A percentile compares a stretch with the other conserved stretches of the same genome.
These are phyloP conservation scores for Oryzias melastigma DNA, from an alignment of 2,113 vertebrate species.

Conservation along the genomic window DNA sequence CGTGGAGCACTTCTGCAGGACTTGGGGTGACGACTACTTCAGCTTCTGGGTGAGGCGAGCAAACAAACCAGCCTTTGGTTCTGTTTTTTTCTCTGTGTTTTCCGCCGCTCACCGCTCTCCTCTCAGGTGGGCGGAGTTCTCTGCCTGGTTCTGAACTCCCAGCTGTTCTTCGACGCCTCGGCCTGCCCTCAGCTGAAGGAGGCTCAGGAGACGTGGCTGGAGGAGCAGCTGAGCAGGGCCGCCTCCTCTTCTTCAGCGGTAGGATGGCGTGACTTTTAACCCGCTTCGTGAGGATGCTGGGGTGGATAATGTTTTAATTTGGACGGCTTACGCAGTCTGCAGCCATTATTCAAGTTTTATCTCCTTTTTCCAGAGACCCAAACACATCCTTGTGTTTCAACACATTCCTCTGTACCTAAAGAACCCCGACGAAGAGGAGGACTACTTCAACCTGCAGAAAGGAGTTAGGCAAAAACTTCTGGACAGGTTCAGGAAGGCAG, in stretches of 20 bases:
- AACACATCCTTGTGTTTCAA: constrained; percentile 88
- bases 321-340: not conserved
- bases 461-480: constrained; percentile 79
- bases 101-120: not conserved
- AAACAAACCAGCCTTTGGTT: not conserved
- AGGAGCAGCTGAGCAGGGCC: constrained; percentile 80
- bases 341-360: constrained; percentile 5
- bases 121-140: constrained; percentile 84
- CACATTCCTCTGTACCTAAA: constrained; percentile 91
- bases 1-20: constrained; percentile 79
- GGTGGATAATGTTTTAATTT: not conserved
- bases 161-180: constrained; percentile 85
- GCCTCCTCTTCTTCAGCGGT: constrained; percentile 48
- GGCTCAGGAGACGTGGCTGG: constrained; percentile 89
- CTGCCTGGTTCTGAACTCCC: constrained; percentile 94
- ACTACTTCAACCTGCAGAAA: constrained; percentile 91
- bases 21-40: constrained; percentile 96
- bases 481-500: constrained; percentile 85
- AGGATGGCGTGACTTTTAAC: constrained; percentile 6
- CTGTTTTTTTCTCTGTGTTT: not conserved
- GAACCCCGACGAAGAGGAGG: constrained; percentile 82
- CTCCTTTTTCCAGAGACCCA: constrained; percentile 48
- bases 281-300: constrained; percentile 7
- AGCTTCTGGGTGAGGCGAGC: constrained; percentile 85
- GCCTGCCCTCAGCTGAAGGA: constrained; percentile 81